Evolutionary conservation across 1,140 invertebrate genomes (phyloP), one percentile per base, ranked within the genome.

Genomic region (Drosophila albomicans): DNA sequence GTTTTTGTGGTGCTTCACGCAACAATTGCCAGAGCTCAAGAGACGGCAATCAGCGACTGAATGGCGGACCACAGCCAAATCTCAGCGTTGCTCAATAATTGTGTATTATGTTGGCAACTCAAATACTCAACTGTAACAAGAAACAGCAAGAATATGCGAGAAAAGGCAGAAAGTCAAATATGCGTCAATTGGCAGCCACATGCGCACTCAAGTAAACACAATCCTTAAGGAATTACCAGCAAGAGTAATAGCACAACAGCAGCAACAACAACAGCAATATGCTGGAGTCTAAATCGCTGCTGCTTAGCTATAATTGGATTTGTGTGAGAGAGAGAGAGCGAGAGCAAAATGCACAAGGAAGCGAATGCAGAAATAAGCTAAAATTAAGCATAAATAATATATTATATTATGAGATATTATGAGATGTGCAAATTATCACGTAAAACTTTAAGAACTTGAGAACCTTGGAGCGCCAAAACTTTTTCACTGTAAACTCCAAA

Each of bases 171-270:
- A 91, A 87, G 78, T 70, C 82, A 91, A 91, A 91, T 81, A 87
- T 81, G 82, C 88, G 87, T 87, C 88, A 91, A 91, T 91, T 84
- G 87, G 82, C 88, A 91, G 85, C 85, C 85, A 89, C 86, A 89
- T 86, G 85, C 81, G 81, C 82, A 87, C 82, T 91, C 80, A 81
- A 84, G 80, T 81, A 85, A 85, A 88, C 81, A 85, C 69, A 91
- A 91, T 91, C 88, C 81, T 88, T 59, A 78, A 82, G 82, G 87
- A 86, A 91, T 90, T 90, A 91, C 87, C 77, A 82, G 77, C 76
- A 78, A 65, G 32, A 78, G 89, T 86, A 82, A 86, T 86, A 79
- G 79, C 61, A 30, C 59, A 61, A 62, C 58, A 72, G 75, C 59
- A 75, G 72, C 59, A 84, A 66, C 38, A 46, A 46, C 45, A 68